Evolutionary conservation across 2,888 invertebrate genomes (phyloP), one percentile per base, ranked within the genome.

Genomic region (Ecdyonurus torrentis): DNA sequence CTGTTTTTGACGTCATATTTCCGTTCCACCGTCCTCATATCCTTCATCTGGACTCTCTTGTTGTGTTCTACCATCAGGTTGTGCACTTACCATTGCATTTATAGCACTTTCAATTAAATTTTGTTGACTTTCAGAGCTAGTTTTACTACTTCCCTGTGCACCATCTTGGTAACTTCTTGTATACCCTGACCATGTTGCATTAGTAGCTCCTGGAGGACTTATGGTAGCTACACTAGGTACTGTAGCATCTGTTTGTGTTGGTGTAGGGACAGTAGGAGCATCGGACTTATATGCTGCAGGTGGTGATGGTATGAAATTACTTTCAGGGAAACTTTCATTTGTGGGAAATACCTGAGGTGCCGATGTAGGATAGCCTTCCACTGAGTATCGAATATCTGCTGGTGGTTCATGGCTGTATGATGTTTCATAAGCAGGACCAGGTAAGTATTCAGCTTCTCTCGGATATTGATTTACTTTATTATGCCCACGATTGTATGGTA

Each of bases 11-110:
- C 79, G 84, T 85, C 84, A 85, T 76, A 85, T 85, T 71, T 92
- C 91, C 69, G 92, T 92, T 68, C 91, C 91, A 76, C 91, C 92
- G 77, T 92, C 92, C 75, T 91, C 91, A 74, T 91, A 92, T 66
- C 91, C 90, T 75, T 93, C 92, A 72, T 93, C 93, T 55, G 90
- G 87, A 84, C 75, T 91, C 91, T 68, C 90, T 81, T 67, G 89
- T 89, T 65, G 89, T 86, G 58, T 91, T 90, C 23, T 90, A 91
- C 25, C 89, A 91, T 72, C 90, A 77, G 64, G 91, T 91, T 65
- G 90, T 90, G 66, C 55, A n/a, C 19, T 55, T 7, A 55, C 55
- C 55, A 55, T 55, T 22, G 55, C 55, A 22, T 55, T 55, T 18
- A 55, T 55, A 5, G 55, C 55, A 22, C 55, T 55, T 20, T 55